Base-by-base conservation (phyloP, 1,140 invertebrate species). In the Trinorchestia longiramus region DNA sequence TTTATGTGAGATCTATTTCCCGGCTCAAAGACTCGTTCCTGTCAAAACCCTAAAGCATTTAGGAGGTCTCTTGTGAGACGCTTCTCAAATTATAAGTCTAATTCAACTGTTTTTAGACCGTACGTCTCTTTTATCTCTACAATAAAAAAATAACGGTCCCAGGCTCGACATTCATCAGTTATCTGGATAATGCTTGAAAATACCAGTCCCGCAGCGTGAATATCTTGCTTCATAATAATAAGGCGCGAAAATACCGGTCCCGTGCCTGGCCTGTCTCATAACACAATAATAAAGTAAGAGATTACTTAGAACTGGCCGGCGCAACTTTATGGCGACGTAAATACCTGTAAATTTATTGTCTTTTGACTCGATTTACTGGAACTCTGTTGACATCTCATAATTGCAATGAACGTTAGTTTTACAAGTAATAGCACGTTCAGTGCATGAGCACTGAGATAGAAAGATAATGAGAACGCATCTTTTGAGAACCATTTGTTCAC, bases 171-270 rank as follows among this genome's bases (percentile, higher is more conserved):
- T 77, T 77, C 62, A 77, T 77, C 11, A 77, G 15, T 77, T 77
- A 53, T 77, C 62, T 23, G 15, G 8, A 77, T 23, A 77, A 77
- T 36, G 62, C 28, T 77, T 36, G 28, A 36, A 77, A 77, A 77
- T 77, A 77, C 11, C 28, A 15, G 62, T 77, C 62, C 62, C 62
- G 36, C 15, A 77, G 62, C 62, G 15, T 77, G 62, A 77, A 77
- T 77, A 77, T 77, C 62, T 77, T 36, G 62, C 62, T 77, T 77
- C 62, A 77, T 77, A 77, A 77, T 77, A 77, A 77, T 77, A 77
- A 11, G 11, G 62, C 11, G 11, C 8, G 62, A 77, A 77, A 77
- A 77, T 77, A 77, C 62, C 15, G 62, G 62, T 77, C 62, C 62
- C 62, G 36, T 36, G 62, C 62, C 28, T 36, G 62, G 15, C 62